Conservation (phyloP, 30 jellyfish, hydroid and myxozoan genomes). For the Aurelia sp. region DNA sequence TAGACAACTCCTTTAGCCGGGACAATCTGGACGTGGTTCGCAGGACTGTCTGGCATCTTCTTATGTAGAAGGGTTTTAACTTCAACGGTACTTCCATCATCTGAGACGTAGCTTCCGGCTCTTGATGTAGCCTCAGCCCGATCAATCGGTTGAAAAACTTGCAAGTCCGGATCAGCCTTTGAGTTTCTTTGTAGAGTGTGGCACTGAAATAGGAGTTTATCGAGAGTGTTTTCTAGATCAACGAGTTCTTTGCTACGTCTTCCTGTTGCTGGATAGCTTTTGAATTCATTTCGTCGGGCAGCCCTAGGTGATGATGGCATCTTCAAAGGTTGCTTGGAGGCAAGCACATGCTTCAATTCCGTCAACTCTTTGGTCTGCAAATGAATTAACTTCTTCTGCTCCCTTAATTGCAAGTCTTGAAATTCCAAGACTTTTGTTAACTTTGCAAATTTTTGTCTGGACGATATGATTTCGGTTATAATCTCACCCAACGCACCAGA, state of each 20-base stretch:
- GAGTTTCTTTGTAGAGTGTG: slow-evolving; percentile 79
- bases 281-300: slow-evolving; percentile 57
- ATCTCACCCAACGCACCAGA: slow-evolving; percentile 89
- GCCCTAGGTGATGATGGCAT: slow-evolving; percentile 42
- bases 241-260: slow-evolving; percentile 88
- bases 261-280: slow-evolving; percentile 63
- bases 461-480: slow-evolving; percentile 84
- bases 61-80: slow-evolving; percentile 68
- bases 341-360: slow-evolving; percentile 5
- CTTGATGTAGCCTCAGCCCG: slow-evolving; percentile 50
- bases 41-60: slow-evolving; percentile 69
- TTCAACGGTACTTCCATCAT: slow-evolving; percentile 41
- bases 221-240: slow-evolving; percentile 88
- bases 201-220: slow-evolving; percentile 83
- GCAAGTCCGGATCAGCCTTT: slow-evolving; percentile 45
- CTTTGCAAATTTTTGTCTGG: slow-evolving; percentile 84
- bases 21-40: slow-evolving; percentile 72
- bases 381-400: slow-evolving; percentile 73
- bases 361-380: slow-evolving; percentile 65
- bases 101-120: slow-evolving; percentile 41
- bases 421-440: slow-evolving; percentile 67
- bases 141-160: slow-evolving; percentile 66
- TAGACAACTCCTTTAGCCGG: slow-evolving; percentile 77
- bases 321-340: slow-evolving; percentile 1
- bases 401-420: slow-evolving; percentile 79